Conservation (phyloP, 2,888 invertebrate species). For the Trachelus troglodyta region DNA sequence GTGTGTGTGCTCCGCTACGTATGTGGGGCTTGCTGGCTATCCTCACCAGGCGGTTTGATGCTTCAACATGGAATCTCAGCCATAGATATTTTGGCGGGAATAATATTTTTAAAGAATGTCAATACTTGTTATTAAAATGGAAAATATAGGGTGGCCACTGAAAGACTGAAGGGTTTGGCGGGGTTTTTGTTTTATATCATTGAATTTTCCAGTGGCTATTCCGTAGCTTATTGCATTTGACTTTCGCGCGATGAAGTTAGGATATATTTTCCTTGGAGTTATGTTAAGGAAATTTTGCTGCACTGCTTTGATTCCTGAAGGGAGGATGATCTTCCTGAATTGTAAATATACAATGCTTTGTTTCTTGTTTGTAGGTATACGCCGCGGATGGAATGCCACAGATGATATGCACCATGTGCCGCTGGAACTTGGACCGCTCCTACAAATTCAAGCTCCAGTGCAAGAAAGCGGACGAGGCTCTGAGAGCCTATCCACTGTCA, state of each 20-base stretch:
- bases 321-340: background rate
- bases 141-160: no score
- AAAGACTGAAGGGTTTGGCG: no score
- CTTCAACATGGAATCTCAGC: background rate
- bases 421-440: slow-evolving; percentile 75
- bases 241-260: no score
- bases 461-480: slow-evolving; percentile 78
- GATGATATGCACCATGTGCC: slow-evolving; percentile 77
- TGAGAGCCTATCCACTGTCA: slow-evolving; percentile 76
- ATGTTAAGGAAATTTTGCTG: no score
- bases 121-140: background rate
- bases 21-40: background rate
- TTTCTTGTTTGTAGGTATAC: slow-evolving; percentile 51
- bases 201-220: no score
- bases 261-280: no score
- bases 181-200: no score
- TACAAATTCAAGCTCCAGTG: slow-evolving; percentile 83
- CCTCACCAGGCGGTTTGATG: background rate
- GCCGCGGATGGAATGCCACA: slow-evolving; percentile 78
- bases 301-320: no score
- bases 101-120: background rate
- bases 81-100: background rate
- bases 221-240: no score
- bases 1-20: background rate
- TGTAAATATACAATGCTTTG: background rate